Base-by-base conservation (phyloP, 2,888 invertebrate genomes). In the Perdita meconis region DNA sequence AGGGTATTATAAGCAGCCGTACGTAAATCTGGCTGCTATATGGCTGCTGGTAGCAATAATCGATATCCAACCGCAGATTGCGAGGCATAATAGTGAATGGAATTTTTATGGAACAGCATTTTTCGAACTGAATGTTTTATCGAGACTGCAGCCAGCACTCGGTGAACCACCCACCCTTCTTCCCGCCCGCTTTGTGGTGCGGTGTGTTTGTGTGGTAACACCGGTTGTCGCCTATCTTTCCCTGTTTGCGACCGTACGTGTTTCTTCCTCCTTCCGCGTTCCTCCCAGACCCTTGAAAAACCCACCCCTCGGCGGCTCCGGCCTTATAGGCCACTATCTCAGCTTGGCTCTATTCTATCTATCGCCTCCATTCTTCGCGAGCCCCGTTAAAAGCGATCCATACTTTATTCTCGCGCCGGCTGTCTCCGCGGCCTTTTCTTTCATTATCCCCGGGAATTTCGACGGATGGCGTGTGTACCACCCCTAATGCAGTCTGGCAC, bases 71-170 rank as follows among this genome's bases (percentile, higher is more conserved):
- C 82, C 77, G 81, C 86, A 86, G 85, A 88, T 87, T 85, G 86
- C 80, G 76, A 56, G 78, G 82, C 81, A 87, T 88, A 89, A 89
- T 87, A 83, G 85, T 51, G 85, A 78, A 86, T 88, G 81, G 87
- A 90, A 89, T 89, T 89, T 89, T 88, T 86, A 87, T 88, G 83
- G 84, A 84, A 71, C 81, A 80, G 86, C 86, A 87, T 85, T 88
- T 89, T 88, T 87, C 85, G 81, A 80, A 86, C 84, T 87, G 86
- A 89, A 90, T 90, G 86, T 89, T 89, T 89, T 86, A 89, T 89
- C 87, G 86, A 56, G 83, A 74, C 82, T 83, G 81, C 82, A 78
- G 75, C 82, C 68, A 68, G 72, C 81, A 65, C 57, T 73, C 70
- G 72, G 77, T 74, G 80, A 75, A 80, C 82, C 78, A 71, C 65